Conservation (phyloP, 2,113 vertebrate genomes). For the Dunckerocampus dactyliophorus region DNA sequence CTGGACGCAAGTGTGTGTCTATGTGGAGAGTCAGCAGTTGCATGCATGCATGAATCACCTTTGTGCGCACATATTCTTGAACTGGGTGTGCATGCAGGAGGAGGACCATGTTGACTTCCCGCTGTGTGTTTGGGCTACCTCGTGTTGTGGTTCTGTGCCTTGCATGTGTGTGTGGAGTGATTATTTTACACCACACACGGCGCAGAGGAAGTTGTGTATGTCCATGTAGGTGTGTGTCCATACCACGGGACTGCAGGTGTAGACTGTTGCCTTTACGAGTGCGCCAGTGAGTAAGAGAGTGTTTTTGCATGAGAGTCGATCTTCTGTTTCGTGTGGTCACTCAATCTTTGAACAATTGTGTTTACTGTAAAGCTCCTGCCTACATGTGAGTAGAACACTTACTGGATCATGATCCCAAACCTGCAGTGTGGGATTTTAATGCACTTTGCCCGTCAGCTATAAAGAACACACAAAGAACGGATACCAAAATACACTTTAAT, state of each 20-base stretch:
- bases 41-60: constrained; percentile 30
- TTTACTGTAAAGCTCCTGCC: constrained; percentile 67
- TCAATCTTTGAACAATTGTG: constrained; percentile 64
- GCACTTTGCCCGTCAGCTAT: constrained; percentile 17
- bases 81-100: background rate
- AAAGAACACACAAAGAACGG: constrained; percentile 19
- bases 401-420: constrained; percentile 54
- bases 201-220: constrained; percentile 58
- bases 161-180: constrained; percentile 21
- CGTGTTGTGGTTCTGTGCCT: constrained; percentile 36
- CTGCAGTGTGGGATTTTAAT: constrained; percentile 45
- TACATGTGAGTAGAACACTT: constrained; percentile 63
- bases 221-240: constrained; percentile 50
- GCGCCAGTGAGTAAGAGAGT: constrained; percentile 40
- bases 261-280: constrained; percentile 52
- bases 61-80: background rate
- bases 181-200: constrained; percentile 43
- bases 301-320: constrained; percentile 52
- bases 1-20: constrained; percentile 40
- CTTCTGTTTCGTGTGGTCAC: constrained; percentile 62
- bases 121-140: constrained; percentile 31
- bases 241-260: constrained; percentile 49
- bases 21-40: background rate
- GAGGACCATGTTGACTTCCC: constrained; percentile 17
- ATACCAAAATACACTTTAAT: background rate